Base-by-base conservation (phyloP, 2,888 invertebrate genomes). In the Cryptocephalus primarius region DNA sequence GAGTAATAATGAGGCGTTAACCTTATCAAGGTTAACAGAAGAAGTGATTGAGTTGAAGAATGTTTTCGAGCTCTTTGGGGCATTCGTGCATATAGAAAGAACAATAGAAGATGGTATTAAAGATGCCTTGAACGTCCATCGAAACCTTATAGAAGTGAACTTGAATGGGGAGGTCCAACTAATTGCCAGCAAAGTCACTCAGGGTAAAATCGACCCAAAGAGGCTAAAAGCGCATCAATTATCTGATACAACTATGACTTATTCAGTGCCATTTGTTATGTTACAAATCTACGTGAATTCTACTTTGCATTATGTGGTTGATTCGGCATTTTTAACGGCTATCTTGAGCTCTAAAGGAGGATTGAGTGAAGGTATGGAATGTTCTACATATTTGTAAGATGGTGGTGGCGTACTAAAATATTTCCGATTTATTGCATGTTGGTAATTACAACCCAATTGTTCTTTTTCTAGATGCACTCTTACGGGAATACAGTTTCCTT, bases 211-310 rank as follows among this genome's bases (percentile, higher is more conserved):
- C 14, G 75, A 76, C 44, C 68, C 71, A 48, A 66, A 61, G 38
- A 76, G 73, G 63, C 72, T 74, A 70, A 80, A 75, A 75, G 88
- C 83, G 2, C 80, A 86, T 66, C 69, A 70, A 2, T 65, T 88
- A 14, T 72, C 75, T 11, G 75, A 82, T 9, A 71, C 77, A 54
- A 84, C 83, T 0, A 83, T 88, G 80, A 74, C 74, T 39, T 70
- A 75, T 48, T 81, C 83, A 0, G 76, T 88, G 32, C 83, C 88
- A 0, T 72, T 81, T 43, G 72, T 88, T 34, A 81, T 83, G 61
- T 66, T 88, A 34, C 83, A 86, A 63, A 70, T 85, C 52, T 88
- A 88, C 61, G 77, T 84, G 34, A 89, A 89, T 71, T 85, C 88
- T 0, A 73, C 78, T 32, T 70, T 88, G 52, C 82, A 83, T 61